phyloP scores from a whole-genome alignment of 1,140 invertebrate species.

The Riptortus pedestris region DNA sequence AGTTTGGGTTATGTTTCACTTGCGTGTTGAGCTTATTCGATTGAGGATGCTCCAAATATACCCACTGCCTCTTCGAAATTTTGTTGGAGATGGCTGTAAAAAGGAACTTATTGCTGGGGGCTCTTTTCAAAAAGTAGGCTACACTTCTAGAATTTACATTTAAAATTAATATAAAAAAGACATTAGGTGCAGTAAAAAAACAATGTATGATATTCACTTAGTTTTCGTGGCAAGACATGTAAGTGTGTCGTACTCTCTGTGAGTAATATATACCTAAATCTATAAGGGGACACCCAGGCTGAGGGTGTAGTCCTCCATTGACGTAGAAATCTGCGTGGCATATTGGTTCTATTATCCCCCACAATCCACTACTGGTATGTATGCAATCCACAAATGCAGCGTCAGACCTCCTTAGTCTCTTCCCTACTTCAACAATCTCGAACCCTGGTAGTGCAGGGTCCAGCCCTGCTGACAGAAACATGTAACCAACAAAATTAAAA shows the following conservation, averaged over 20 bases:
- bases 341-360: constrained; percentile 42
- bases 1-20: too few relatives aligned
- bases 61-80: too few relatives aligned
- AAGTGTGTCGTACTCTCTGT: neutral
- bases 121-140: too few relatives aligned
- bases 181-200: too few relatives aligned
- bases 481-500: too few relatives aligned
- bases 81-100: too few relatives aligned
- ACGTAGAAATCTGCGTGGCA: constrained; percentile 71
- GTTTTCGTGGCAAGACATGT: too few relatives aligned
- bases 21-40: too few relatives aligned
- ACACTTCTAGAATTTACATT: neutral
- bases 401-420: constrained; percentile 49
- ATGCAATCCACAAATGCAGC: constrained; percentile 62
- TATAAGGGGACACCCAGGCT: constrained; percentile 43
- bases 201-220: too few relatives aligned
- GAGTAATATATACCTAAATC: neutral
- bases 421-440: constrained; percentile 39
- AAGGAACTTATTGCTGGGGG: too few relatives aligned
- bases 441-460: constrained; percentile 63
- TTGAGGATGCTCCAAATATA: too few relatives aligned
- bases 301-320: constrained; percentile 51
- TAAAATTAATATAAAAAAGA: neutral
- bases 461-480: too few relatives aligned
- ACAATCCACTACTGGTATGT: constrained; percentile 51